Percentiles rank a stretch among this genome's conserved stretches.
These are phyloP conservation scores for Plodia interpunctella DNA, from an alignment of 1,140 invertebrate genomes.

Conservation along the genomic window DNA sequence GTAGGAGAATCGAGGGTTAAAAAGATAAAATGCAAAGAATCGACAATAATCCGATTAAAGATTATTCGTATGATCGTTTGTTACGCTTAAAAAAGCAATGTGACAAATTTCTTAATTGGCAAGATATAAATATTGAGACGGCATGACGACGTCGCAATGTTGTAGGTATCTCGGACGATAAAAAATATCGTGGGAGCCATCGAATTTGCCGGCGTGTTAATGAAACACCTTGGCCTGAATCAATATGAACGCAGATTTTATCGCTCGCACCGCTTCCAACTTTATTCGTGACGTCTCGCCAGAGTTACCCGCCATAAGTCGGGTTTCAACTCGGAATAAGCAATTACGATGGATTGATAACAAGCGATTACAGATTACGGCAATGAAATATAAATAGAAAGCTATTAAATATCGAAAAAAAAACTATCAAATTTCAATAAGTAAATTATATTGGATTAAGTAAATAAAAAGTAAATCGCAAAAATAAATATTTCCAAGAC, in stretches of 20 bases:
- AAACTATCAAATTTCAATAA: not conserved
- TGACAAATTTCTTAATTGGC: no score
- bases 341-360: not conserved
- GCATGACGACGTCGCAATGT: no score
- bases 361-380: not conserved
- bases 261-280: conserved; percentile 21
- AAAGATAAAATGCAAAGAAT: no score
- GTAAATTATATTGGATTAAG: not conserved
- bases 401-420: not conserved
- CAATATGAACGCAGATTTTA: conserved; percentile 34
- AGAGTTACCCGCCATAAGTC: conserved; percentile 4
- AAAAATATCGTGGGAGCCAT: not conserved
- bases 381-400: not conserved
- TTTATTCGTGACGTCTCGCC: conserved; percentile 25
- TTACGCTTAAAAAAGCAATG: no score
- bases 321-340: not conserved
- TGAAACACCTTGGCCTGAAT: conserved; percentile 34
- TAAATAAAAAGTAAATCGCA: not conserved
- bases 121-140: no score
- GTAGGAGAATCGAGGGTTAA: no score
- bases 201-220: conserved; percentile 18
- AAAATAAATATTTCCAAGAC: no score
- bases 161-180: not conserved
- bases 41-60: no score
- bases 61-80: no score